A percentile compares a stretch with the other conserved stretches of the same genome.
These are phyloP conservation scores for Crossaster papposus DNA, from an alignment of 53 echinoderm and acorn worm species.

Conservation along the genomic window DNA sequence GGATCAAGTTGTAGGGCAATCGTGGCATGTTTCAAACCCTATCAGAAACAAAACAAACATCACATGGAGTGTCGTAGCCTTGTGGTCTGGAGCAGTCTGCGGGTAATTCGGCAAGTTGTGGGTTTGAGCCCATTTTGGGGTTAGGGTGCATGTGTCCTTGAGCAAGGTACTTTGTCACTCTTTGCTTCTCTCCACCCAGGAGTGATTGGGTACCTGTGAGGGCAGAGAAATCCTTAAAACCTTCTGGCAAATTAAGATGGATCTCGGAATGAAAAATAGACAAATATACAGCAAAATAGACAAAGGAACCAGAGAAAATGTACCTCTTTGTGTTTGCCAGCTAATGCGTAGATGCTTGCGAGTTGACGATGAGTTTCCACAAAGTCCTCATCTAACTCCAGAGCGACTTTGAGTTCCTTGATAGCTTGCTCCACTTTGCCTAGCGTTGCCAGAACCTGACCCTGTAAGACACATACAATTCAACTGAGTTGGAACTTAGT, in stretches of 20 bases:
- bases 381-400: conserved; percentile 41
- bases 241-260: too few species aligned
- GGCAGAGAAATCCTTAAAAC: too few species aligned
- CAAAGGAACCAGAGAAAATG: not conserved
- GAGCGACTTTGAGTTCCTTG: conserved; percentile 40
- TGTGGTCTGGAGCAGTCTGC: too few species aligned
- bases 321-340: conserved; percentile 70
- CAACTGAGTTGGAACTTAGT: not conserved
- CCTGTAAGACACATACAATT: conserved; percentile 48
- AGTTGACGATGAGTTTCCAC: conserved; percentile 70
- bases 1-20: conserved; percentile 57
- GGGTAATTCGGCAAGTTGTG: too few species aligned
- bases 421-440: conserved; percentile 59
- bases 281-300: not conserved
- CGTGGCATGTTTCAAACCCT: conserved; percentile 70
- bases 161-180: too few species aligned
- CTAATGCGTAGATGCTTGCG: conserved; percentile 76
- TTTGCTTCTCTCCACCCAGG: too few species aligned
- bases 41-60: not conserved
- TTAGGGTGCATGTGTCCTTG: too few species aligned
- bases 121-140: too few species aligned
- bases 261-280: not conserved
- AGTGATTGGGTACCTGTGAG: too few species aligned
- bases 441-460: conserved; percentile 77
- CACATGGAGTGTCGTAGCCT: too few species aligned